Base-by-base conservation (phyloP, 1,140 invertebrate species). In the Maniola jurtina region DNA sequence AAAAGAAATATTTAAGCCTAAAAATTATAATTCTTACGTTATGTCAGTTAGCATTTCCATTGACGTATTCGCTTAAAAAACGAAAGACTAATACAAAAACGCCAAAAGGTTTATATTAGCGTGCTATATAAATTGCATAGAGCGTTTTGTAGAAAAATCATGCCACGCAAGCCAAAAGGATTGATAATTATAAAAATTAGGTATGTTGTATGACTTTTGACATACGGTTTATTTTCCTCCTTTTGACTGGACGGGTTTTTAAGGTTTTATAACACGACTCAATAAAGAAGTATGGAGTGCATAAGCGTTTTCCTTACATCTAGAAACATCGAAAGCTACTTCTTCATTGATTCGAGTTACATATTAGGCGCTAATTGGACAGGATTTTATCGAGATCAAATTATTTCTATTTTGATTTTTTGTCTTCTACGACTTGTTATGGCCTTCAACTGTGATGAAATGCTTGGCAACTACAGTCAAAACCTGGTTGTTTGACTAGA, bases 291-390 rank as follows among this genome's bases (percentile, higher is more conserved):
- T 64, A 57, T 73, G 65, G 50, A 64, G 63, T 55, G 68, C 45
- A 68, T 38, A 84, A 80, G 82, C 79, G 67, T 71, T 75, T 45
- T 70, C 64, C 68, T 76, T 66, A 81, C 50, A 76, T 75, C 68
- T 76, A 83, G 56, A 75, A 74, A 84, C 80, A 86, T 73, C 47
- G 78, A 81, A 86, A 85, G 83, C 83, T 14, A 68, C 75, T 79
- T 81, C 71, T 77, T 54, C 38, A 85, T 80, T 78, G 72, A 76
- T 62, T 57, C 79, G 76, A 56, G 68, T 81, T 76, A 77, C 72
- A 80, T 71, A 64, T 63, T 65, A 70, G 45, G 68, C 50, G 58
- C 45, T 61, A 56, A 60, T 61, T 61, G 70, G 71, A 52, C 64
- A 67, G 66, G 73, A 68, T 65, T 63, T 68, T 69, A 64, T 65